Conservation (phyloP, 2,888 invertebrate genomes). For the Morpho achilles region DNA sequence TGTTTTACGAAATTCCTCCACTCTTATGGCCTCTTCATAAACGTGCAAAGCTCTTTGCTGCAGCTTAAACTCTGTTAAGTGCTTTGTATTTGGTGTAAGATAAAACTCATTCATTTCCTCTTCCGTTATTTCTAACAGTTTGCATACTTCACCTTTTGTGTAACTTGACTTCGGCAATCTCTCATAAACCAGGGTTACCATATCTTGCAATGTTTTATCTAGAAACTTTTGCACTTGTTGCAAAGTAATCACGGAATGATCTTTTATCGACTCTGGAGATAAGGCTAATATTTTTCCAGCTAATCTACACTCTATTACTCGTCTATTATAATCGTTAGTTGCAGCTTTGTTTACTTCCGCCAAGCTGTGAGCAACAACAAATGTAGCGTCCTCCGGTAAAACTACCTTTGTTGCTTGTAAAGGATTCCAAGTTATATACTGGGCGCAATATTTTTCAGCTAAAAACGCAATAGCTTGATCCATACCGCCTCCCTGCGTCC, state of each 20-base stretch:
- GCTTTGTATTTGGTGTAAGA: constrained; percentile 76
- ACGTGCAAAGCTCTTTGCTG: constrained; percentile 94
- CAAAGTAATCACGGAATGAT: constrained; percentile 84
- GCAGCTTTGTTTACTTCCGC: constrained; percentile 96
- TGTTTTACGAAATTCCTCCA: constrained; percentile 84
- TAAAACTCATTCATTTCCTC: constrained; percentile 78
- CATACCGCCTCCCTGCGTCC: constrained; percentile 99
- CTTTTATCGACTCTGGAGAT: constrained; percentile 59
- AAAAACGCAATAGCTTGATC: constrained; percentile 99
- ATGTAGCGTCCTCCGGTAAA: constrained; percentile 89
- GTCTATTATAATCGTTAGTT: constrained; percentile 92
- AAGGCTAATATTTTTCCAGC: constrained; percentile 87
- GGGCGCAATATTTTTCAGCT: constrained; percentile 90
- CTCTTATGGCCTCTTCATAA: constrained; percentile 92
- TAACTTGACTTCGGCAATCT: constrained; percentile 83
- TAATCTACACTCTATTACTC: constrained; percentile 96
- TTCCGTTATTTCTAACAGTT: constrained; percentile 77
- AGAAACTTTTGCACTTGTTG: constrained; percentile 86
- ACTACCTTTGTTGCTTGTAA: constrained; percentile 86
- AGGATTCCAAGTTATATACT: constrained; percentile 96
- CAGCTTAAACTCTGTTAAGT: constrained; percentile 87
- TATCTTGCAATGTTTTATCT: constrained; percentile 81
- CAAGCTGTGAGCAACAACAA: constrained; percentile 96
- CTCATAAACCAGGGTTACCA: constrained; percentile 83
- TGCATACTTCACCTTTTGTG: constrained; percentile 82